Base-by-base conservation (phyloP, 2,797 vertebrate species). In the Psittacula derbiana region DNA sequence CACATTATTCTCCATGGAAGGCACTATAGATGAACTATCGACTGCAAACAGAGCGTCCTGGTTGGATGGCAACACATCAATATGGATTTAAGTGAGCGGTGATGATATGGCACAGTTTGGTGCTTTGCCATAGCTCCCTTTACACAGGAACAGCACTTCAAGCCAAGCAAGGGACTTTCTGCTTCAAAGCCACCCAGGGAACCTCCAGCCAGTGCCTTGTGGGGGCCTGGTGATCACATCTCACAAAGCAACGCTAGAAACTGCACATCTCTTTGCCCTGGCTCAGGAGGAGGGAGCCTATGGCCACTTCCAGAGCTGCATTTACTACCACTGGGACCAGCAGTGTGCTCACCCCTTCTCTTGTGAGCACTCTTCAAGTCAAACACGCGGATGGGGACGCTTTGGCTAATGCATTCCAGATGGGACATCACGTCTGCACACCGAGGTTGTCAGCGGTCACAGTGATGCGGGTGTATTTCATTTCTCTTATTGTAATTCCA, bases 31-130 rank as follows among this genome's bases (percentile, higher is more conserved):
- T 73, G 91, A 89, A 31, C 25, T 89, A 80, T 72, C 24, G 65
- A 58, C 93, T 79, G 91, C 13, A 21, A 75, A 38, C 80, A 88
- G 94, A 95, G 91, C 69, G 65, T 82, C 87, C 91, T 90, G 92
- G 62, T 60, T 36, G 92, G 33, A 62, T 86, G 94, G 94, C 94
- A 96, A n/a, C 55, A 31, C 81, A 69, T 61, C 79, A 24, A n/a
- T 53, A 66, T 25, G 90, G 88, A 36, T 60, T 67, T 46, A 55
- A 88, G 88, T 10, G 38, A 92, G 93, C 80, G 70, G 89, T 65
- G 58, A 83, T 49, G 87, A 81, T 79, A 89, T 20, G 91, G 94
- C 85, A 53, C 57, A 6, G 33, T 36, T 53, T 87, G 81, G 85
- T 43, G 82, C 85, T 82, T 40, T 88, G 85, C 82, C 92, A 90